Evolutionary conservation across 2,113 vertebrate genomes (phyloP).

Genomic region (Chloropsis hardwickii): DNA sequence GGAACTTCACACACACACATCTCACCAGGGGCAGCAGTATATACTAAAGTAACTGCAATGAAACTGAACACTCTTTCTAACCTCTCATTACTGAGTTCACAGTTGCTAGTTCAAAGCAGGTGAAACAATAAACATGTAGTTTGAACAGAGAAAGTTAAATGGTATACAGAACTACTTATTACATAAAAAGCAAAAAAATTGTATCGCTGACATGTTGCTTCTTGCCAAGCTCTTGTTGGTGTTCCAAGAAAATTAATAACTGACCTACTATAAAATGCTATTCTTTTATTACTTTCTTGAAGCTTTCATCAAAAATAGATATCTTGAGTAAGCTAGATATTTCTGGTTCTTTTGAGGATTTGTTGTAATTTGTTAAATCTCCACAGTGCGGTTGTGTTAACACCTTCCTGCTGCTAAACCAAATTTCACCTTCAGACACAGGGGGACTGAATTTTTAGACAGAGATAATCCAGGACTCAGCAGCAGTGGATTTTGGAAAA

Average conservation of each 20-base stretch:
- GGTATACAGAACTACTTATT: background rate
- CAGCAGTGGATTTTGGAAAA: conserved; percentile 51
- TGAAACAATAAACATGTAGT: background rate
- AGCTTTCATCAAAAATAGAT: conserved; percentile 43
- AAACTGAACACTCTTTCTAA: background rate
- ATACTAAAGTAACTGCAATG: background rate
- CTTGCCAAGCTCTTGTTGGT: conserved; percentile 2
- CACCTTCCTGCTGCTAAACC: conserved; percentile 42
- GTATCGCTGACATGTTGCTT: background rate
- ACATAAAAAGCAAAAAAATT: background rate
- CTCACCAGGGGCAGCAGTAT: background rate
- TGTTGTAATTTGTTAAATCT: conserved; percentile 6
- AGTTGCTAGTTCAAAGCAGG: background rate
- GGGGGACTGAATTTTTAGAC: conserved; percentile 36
- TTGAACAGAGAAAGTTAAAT: background rate
- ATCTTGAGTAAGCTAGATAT: background rate
- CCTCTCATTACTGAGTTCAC: background rate
- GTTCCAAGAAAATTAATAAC: conserved; percentile 38
- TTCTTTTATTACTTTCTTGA: conserved; percentile 15
- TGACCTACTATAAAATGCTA: background rate
- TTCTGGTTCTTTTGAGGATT: conserved; percentile 53
- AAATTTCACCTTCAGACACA: conserved; percentile 54
- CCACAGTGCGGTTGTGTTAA: background rate
- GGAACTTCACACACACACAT: background rate
- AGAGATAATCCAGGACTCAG: conserved; percentile 46